Base-by-base conservation (phyloP, 1,140 invertebrate genomes). In the Atta colombica region DNA sequence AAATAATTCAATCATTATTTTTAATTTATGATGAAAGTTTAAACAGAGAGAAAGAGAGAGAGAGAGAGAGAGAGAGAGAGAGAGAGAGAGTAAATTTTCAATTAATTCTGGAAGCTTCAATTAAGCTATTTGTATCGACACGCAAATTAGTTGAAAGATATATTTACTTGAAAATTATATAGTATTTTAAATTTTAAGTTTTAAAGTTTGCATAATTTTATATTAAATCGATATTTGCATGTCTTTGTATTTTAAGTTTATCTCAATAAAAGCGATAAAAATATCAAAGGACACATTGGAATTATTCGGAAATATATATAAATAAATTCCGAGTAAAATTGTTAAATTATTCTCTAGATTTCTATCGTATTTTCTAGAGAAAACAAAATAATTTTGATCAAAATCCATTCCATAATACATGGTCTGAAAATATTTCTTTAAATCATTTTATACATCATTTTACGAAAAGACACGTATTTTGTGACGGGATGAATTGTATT, bases 1-100 rank as follows among this genome's bases (percentile, higher is more conserved):
- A 45, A 78, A 77, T 71, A 86, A 86, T 78, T 89, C 61, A 68
- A 77, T 85, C 55, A 72, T 31, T 39, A 86, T 7, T 21, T 77
- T 80, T 71, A 1, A 58, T 39, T 58, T 10, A 6, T n/a, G 14
- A 45, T 31, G 16, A 28, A 58, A 28, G 25, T 81, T 58, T 45
- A 28, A 12, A 0, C 6, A 35, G 31, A 35, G 31, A 31, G 31
- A 31, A 3, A 31, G 31, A 31, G 3, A 31, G 31, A 31, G 31
- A 31, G 31, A 31, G 31, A 31, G 31, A 31, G 12, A 28, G 28
- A 28, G 25, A 25, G 25, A 28, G 28, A 28, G 3, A 31, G 31
- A 31, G 3, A 31, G 31, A 35, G 31, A 35, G 31, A 35, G 12
- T 8, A 55, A 39, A 55, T 55, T 25, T 31, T 80, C 25, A 68